Evolutionary conservation across 2,888 invertebrate genomes (phyloP), one percentile per base, ranked within the genome.

Genomic region (Tenthredo amoena): DNA sequence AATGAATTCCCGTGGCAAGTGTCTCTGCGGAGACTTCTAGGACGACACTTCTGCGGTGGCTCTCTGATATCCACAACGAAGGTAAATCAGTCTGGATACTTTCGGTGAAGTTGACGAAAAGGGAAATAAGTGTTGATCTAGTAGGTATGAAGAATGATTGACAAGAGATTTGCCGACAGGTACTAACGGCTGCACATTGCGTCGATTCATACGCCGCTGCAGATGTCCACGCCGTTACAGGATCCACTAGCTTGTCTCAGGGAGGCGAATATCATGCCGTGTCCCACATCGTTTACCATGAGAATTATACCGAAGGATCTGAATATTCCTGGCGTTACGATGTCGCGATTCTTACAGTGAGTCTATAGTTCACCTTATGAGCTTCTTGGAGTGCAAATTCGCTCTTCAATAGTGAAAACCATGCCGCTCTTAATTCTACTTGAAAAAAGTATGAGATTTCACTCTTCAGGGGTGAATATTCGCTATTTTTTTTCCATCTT

Each of bases 1-100:
- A 86, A 84, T 85, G 87, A 87, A 88, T 87, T 89, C 88, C 87
- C 89, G 84, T 85, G 85, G 79, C 87, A 74, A 85, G 55, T 72
- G 84, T 87, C 90, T 86, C 88, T 89, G 87, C 82, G 87, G 72
- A 43, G 79, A 76, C 10, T 74, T 50, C 6, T 47, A 2, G 85
- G 85, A 50, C 71, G 79, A 12, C 86, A 86, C 68, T 81, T 81
- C 55, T 86, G 86, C 65, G 86, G 86, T 21, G 86, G 85, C 10
- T 77, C 85, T 50, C 84, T 87, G 31, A 85, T 87, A 58, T 47
- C 84, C 10, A 26, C 68, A 26, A 83, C 18, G 2, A 83, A 83
- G 82, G 82, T 83, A 18, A 43, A 2, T 40, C 15, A 31, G 3
- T n/a, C 37, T 72, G n/a, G 37, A 72, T 40, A 37, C 12, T 72